Evolutionary conservation across 2,113 vertebrate genomes (phyloP), one percentile per base, ranked within the genome.

Genomic region (Chionodraco myersi): DNA sequence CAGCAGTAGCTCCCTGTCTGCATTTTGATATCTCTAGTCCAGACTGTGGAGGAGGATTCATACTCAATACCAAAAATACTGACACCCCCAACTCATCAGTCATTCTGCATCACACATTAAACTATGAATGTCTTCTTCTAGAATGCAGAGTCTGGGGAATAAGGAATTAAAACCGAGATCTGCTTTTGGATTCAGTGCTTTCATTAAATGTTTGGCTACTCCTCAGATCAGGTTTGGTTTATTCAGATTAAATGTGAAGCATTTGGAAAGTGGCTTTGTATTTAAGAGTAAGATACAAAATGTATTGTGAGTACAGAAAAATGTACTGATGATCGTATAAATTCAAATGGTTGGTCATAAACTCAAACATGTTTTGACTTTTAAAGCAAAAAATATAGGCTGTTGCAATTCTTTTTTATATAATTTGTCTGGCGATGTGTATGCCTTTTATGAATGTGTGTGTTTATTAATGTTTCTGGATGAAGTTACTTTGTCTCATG

Each of bases 11-110:
- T 83, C 21, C 7, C 87, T 15, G 82, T 89, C 91, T 92, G 87
- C 82, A 90, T 91, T 91, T 88, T 88, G 86, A 92, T 92, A 77
- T 59, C 81, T 83, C 77, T 86, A 86, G 77, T 71, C 57, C 77
- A 84, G 83, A 72, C 84, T 78, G 66, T 63, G 49, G 70, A 51
- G 68, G 68, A 84, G 51, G 65, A 79, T 72, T 89, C 86, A 85
- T 83, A 86, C 90, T 91, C 85, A 86, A 85, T 89, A 87, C 58
- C 45, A 61, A 68, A 30, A 79, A 77, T 53, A 63, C 57, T 75
- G 63, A 64, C 80, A 51, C 65, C 62, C 47, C 65, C 13, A 14
- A 64, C 54, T 77, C 84, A 89, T 89, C 63, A 74, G 49, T 74
- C 65, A 85, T 82, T 83, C 71, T 34, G 67, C 53, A 79, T 65